Evolutionary conservation across 1,140 invertebrate species (phyloP), one percentile per base, ranked within the genome.

Genomic region (Cyphomyrmex costatus): DNA sequence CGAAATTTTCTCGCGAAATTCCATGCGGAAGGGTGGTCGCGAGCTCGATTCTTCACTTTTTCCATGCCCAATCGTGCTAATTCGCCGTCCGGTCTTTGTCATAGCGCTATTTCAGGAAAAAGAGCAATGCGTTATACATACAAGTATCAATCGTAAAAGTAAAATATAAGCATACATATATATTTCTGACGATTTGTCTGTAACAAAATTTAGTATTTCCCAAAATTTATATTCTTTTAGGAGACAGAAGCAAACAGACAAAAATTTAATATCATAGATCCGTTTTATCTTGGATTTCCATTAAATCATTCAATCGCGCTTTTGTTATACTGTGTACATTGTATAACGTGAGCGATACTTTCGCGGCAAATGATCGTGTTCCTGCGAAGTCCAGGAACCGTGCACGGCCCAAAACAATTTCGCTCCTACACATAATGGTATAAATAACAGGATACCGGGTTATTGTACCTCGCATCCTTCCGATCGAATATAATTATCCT

Each of bases 1-100:
- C 46, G 88, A 83, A 85, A 89, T 89, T 91, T 91, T 89, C 90
- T 86, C 90, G 84, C 86, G 71, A 92, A 90, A 86, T 91, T 90
- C 61, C 65, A 42, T 58, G 77, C 86, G 56, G 53, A 51, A 87
- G 60, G 85, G 60, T 65, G 53, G 27, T 33, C 27, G 63, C 58
- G 49, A 33, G 21, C 58, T 19, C 70, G 70, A 79, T 89, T 83
- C 49, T 53, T 51, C 73, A 36, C 60, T 71, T 68, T 74, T 76
- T 73, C 36, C 36, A 27, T 36, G 49, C 42, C 70, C 30, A 36
- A 30, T 49, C 78, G 46, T 70, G 87, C 70, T 85, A 89, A 88
- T 89, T 89, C 80, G 42, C 60, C 36, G n/a, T 42, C 10, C 24
- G 3, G 12, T 36, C 16, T 10, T 42, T 16, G n/a, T 79, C 60